A percentile compares a stretch with the other conserved stretches of the same genome.
phyloP scores from a whole-genome alignment of 2,797 vertebrate genomes.

The Ciconia nigra region DNA sequence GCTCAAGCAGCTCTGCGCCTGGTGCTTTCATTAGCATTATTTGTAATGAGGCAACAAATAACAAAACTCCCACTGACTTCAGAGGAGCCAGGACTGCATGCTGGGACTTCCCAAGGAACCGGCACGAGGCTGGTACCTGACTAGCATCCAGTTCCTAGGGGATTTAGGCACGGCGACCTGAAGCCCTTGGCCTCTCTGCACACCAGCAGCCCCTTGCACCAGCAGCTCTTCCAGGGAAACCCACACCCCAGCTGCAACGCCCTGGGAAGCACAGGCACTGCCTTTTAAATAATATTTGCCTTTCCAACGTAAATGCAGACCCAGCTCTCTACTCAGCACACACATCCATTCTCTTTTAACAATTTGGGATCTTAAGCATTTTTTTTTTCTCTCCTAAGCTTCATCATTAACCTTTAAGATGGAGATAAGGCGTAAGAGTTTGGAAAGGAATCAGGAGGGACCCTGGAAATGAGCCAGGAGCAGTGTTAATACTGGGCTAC shows the following conservation, averaged over 20 bases:
- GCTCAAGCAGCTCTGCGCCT: neutral
- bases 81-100: neutral
- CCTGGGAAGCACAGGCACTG: neutral
- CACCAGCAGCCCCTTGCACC: neutral
- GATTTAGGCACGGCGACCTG: neutral
- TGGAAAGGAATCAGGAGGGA: neutral
- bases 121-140: fast-evolving
- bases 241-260: neutral
- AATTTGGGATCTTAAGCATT: neutral
- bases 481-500: slow-evolving; percentile 26
- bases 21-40: neutral
- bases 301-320: slow-evolving; percentile 14
- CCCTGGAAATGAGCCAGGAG: slow-evolving; percentile 33
- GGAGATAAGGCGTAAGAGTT: neutral
- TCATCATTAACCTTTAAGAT: slow-evolving; percentile 59
- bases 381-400: neutral
- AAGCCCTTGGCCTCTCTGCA: neutral
- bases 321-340: neutral
- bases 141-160: neutral
- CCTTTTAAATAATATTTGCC: slow-evolving; percentile 19
- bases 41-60: neutral
- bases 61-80: neutral
- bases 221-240: neutral
- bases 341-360: neutral
- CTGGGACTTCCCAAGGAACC: neutral